A percentile compares a stretch with the other conserved stretches of the same genome.
phyloP scores from a whole-genome alignment of 2,888 invertebrate species.

The Epinotia nisella region DNA sequence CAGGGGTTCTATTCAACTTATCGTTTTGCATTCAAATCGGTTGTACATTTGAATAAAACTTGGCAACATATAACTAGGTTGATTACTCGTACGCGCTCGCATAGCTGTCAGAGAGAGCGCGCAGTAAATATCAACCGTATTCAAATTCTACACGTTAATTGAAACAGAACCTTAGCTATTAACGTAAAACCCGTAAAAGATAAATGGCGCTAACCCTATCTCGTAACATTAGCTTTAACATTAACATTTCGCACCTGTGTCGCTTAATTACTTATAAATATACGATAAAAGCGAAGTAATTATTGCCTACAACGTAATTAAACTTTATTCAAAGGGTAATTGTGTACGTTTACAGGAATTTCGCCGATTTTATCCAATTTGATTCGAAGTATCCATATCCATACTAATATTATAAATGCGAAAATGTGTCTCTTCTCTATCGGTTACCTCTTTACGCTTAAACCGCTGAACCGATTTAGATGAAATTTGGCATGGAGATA shows the following conservation, averaged over 20 bases:
- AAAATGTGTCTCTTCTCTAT: no score
- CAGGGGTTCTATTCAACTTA: not conserved
- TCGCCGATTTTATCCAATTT: not conserved
- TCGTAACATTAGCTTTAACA: conserved; percentile 27
- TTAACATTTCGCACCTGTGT: conserved; percentile 30
- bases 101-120: no score
- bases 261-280: conserved; percentile 32
- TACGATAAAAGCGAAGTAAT: conserved; percentile 22
- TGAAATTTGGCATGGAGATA: no score
- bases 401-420: no score
- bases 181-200: conserved; percentile 25
- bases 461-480: no score
- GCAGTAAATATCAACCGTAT: not conserved
- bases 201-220: conserved; percentile 20
- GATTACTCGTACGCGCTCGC: no score
- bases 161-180: conserved; percentile 18
- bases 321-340: conserved; percentile 11
- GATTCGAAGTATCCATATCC: not conserved
- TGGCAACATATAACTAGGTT: no score
- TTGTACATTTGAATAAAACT: no score
- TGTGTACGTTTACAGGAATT: not conserved
- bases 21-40: not conserved
- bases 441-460: no score
- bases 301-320: conserved; percentile 23
- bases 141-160: not conserved